A percentile compares a stretch with the other conserved stretches of the same genome.
Conservation (phyloP, 2,113 vertebrate genomes). For the Calidris pugnax region DNA sequence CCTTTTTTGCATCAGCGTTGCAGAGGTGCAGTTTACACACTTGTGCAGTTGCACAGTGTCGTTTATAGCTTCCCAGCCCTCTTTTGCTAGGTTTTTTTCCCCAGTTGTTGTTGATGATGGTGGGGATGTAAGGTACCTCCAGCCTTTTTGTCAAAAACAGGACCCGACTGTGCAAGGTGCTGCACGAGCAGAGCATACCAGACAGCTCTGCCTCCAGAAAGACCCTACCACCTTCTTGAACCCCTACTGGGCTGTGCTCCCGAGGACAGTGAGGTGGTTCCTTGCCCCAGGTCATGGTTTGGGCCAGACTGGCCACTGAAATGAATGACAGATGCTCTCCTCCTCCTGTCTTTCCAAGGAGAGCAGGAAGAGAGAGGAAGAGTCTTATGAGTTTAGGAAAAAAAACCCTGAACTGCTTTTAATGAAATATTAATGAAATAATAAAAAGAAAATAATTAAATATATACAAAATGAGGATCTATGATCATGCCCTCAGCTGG, state of each 20-base stretch:
- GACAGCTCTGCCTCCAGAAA: not conserved
- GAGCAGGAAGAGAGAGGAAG: not conserved
- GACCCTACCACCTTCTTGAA: not conserved
- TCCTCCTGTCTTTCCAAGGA: not conserved
- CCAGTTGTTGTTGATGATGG: not conserved
- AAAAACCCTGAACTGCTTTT: not conserved
- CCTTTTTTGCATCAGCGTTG: not conserved
- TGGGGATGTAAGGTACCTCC: not conserved
- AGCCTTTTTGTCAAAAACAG: not conserved
- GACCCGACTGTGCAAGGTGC: rapidly evolving
- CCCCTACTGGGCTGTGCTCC: not conserved
- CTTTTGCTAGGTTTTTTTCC: not conserved
- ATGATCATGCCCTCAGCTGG: not conserved
- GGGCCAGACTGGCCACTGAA: not conserved
- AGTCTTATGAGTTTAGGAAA: not conserved
- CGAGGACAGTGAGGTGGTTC: not conserved
- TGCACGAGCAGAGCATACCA: not conserved
- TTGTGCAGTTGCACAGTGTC: not conserved
- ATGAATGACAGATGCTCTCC: not conserved
- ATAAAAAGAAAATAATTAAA: not conserved
- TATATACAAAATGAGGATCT: not conserved
- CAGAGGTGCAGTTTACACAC: not conserved
- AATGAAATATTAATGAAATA: not conserved
- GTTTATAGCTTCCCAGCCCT: not conserved
- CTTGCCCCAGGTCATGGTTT: not conserved